Conservation (phyloP, 2,888 invertebrate species). For the Rugalucina vietnamica region DNA sequence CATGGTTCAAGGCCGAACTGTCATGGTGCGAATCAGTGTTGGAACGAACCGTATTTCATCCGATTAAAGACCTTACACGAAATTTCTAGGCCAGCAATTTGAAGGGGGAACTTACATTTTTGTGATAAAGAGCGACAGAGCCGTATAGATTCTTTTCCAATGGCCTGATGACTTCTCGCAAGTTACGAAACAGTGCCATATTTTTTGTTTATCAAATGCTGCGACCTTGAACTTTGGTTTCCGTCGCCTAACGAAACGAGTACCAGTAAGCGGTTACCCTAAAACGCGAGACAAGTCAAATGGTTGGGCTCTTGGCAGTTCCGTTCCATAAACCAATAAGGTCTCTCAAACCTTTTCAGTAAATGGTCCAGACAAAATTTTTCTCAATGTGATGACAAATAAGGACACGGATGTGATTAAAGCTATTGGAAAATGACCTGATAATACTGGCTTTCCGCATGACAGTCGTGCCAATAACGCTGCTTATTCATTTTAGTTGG, state of each 20-base stretch:
- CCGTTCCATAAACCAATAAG: background rate
- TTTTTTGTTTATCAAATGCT: background rate
- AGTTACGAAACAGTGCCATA: constrained; percentile 75
- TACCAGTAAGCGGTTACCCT: background rate
- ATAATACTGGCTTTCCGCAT: background rate
- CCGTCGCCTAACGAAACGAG: background rate
- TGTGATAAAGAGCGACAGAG: constrained; percentile 75
- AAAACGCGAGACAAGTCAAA: no score
- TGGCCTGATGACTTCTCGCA: constrained; percentile 62
- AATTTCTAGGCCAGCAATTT: background rate
- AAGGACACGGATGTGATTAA: background rate
- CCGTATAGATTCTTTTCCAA: constrained; percentile 58
- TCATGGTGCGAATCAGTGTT: background rate
- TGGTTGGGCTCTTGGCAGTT: no score
- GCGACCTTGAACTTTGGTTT: background rate
- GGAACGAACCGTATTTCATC: no score
- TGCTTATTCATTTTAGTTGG: no score
- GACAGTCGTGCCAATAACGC: no score
- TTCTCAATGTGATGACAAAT: background rate
- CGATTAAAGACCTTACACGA: no score
- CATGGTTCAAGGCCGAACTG: background rate
- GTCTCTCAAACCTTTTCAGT: background rate
- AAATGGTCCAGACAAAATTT: background rate
- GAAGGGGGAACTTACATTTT: constrained; percentile 72
- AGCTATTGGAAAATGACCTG: background rate